These are phyloP conservation scores for Hephaestus fuliginosus DNA, from an alignment of 2,797 vertebrate genomes.

Conservation along the genomic window DNA sequence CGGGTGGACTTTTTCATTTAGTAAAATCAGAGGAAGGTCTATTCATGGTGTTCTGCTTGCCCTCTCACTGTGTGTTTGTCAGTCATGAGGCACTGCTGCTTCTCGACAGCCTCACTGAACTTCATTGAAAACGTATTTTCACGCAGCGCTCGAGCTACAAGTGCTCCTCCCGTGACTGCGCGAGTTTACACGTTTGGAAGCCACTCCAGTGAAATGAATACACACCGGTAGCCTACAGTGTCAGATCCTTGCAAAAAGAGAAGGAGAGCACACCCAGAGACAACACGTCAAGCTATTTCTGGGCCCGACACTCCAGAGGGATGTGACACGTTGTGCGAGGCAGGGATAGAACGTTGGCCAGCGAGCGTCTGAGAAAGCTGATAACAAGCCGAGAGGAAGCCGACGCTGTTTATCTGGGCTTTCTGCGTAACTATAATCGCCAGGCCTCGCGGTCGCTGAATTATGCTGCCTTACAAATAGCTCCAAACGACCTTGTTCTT, in stretches of 20 bases:
- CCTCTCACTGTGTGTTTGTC: conserved; percentile 34
- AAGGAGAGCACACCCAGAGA: conserved; percentile 30
- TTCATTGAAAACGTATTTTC: conserved; percentile 48
- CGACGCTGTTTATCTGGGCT: conserved; percentile 82
- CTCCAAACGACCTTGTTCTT: conserved; percentile 56
- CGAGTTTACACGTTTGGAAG: conserved; percentile 50
- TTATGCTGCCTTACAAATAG: conserved; percentile 75
- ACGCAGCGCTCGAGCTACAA: conserved; percentile 34
- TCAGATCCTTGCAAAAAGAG: conserved; percentile 26
- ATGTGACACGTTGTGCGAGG: conserved; percentile 75
- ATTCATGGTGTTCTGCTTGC: conserved; percentile 15
- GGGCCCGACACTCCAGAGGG: conserved; percentile 61
- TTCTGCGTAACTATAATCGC: conserved; percentile 64
- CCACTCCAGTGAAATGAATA: conserved; percentile 42
- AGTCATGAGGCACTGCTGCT: conserved; percentile 36
- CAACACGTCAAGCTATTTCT: conserved; percentile 77
- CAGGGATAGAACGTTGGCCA: conserved; percentile 62
- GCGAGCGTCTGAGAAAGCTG: conserved; percentile 79
- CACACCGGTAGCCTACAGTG: conserved; percentile 26
- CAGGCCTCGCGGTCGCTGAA: conserved; percentile 65
- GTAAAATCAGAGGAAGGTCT: conserved; percentile 34
- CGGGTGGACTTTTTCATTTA: conserved; percentile 14
- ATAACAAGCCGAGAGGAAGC: conserved; percentile 85
- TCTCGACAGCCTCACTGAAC: conserved; percentile 37
- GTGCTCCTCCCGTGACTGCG: conserved; percentile 37